Base-by-base conservation (phyloP, 2,888 invertebrate genomes). In the Hirtodrosophila trivittata region DNA sequence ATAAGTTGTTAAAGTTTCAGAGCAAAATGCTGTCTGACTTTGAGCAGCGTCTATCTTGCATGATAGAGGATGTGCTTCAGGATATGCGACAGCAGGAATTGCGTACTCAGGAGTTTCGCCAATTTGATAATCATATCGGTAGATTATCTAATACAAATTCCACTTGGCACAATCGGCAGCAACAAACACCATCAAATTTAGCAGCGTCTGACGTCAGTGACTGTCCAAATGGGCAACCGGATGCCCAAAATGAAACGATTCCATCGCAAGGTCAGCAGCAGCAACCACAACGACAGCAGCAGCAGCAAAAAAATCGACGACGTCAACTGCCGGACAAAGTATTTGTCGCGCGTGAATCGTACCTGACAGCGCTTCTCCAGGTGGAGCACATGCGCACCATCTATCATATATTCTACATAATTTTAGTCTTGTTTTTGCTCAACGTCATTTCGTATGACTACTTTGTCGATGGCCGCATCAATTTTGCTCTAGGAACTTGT, bases 331-430 rank as follows among this genome's bases (percentile, higher is more conserved):
- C 93, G 10, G 93, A 93, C 42, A 95, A 95, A 86, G 91, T 92
- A 58, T 97, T 96, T 87, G 87, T 92, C n/a, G 88, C 92, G 5
- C 92, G 97, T 66, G 94, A 95, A 87, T 97, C 97, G 0, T 92
- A 95, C n/a, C 91, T 97, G 54, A 97, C 96, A 0, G 95, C 95
- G 63, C 92, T 97, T 14, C 92, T 96, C 75, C 93, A 95, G 86
- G 93, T 94, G 45, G 93, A 94, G 47, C 97, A 97, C 90, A 94
- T 97, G 80, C 93, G 93, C 78, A 95, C 96, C 1, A 94, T 97
- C 72, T 96, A 97, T 89, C 95, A 97, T 88, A 94, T 97, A 70
- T 97, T 97, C 90, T 92, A 95, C 41, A 95, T 95, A 12, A 94
- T 95, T 70, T 91, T 97, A 28, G 92, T 96, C 49, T 91, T 96